phyloP scores from a whole-genome alignment of 2,797 vertebrate species.

The Toxotes lorentzi region DNA sequence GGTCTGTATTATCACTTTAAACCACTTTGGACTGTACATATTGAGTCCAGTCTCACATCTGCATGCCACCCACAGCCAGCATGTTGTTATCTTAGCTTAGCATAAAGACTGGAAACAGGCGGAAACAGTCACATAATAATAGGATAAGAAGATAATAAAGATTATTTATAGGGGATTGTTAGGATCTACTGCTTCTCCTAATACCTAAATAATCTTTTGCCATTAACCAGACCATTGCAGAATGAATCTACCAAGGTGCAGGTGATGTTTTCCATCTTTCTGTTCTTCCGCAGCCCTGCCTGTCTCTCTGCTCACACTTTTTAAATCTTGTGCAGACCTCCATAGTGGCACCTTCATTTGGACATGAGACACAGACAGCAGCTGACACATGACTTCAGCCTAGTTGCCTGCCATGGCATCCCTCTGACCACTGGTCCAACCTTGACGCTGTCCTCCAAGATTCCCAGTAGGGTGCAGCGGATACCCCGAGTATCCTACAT shows the following conservation, averaged over 20 bases:
- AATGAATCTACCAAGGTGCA: neutral
- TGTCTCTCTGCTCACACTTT: neutral
- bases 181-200: neutral
- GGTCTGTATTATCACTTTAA: neutral
- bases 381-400: constrained; percentile 63
- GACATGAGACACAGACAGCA: constrained; percentile 46
- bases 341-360: constrained; percentile 31
- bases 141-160: neutral
- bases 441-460: constrained; percentile 55
- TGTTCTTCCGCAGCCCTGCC: neutral
- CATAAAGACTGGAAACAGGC: neutral
- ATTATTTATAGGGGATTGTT: neutral
- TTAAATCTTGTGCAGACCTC: constrained; percentile 17
- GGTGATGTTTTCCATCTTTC: too few relatives aligned
- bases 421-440: constrained; percentile 40
- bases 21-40: neutral
- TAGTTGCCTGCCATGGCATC: constrained; percentile 48
- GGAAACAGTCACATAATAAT: neutral
- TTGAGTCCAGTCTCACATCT: neutral
- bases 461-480: constrained; percentile 34
- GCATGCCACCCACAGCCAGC: neutral
- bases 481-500: constrained; percentile 33
- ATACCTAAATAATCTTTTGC: too few relatives aligned
- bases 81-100: neutral
- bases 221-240: neutral